These are phyloP conservation scores for Schizothorax lantsangensis DNA, from an alignment of 2,797 vertebrate species.

Conservation along the genomic window DNA sequence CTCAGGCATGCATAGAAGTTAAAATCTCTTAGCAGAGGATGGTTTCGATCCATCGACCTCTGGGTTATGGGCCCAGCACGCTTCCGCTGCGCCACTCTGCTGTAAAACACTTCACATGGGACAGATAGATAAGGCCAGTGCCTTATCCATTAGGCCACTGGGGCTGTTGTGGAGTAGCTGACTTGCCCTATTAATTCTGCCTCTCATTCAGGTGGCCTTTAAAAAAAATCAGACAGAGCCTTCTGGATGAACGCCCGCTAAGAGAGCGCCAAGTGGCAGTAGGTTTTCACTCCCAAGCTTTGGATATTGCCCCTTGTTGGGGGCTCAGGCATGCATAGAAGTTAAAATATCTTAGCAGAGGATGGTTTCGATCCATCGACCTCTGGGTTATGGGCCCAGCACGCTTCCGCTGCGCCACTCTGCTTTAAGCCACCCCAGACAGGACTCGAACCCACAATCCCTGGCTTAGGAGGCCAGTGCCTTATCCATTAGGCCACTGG, in stretches of 20 bases:
- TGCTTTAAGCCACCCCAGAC: slow-evolving; percentile 63
- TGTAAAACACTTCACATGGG: slow-evolving; percentile 47
- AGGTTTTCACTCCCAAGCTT: no score
- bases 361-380: slow-evolving; percentile 81
- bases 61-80: slow-evolving; percentile 65
- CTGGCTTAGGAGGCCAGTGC: slow-evolving; percentile 65
- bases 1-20: no score
- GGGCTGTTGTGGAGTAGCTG: not conserved
- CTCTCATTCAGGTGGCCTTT: no score
- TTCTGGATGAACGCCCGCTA: no score
- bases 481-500: slow-evolving; percentile 67
- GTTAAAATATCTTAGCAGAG: slow-evolving; percentile 67
- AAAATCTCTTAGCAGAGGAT: slow-evolving; percentile 56
- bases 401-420: slow-evolving; percentile 83
- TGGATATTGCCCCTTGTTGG: no score
- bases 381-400: slow-evolving; percentile 83
- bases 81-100: no score
- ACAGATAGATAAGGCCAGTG: slow-evolving; percentile 61
- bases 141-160: slow-evolving; percentile 64
- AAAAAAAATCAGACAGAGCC: no score
- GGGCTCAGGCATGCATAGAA: not conserved
- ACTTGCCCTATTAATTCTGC: not conserved
- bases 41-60: slow-evolving; percentile 83
- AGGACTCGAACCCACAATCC: slow-evolving; percentile 65
- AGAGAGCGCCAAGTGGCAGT: no score